Evolutionary conservation across 2,888 invertebrate species (phyloP).

Genomic region (Barypeithes pellucidus): DNA sequence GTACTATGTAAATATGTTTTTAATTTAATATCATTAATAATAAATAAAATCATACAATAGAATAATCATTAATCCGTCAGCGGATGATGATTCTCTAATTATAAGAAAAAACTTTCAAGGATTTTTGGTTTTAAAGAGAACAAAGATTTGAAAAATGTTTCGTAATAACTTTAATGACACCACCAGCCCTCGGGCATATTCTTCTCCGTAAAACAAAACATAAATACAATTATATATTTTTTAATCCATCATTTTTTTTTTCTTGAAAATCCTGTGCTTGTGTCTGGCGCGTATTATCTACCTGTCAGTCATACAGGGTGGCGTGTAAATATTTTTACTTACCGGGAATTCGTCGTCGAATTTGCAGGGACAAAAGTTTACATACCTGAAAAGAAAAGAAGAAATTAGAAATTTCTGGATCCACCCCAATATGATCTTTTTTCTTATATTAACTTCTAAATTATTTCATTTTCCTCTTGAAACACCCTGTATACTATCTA

Average conservation of each 20-base stretch:
- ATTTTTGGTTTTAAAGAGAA: slow-evolving; percentile 26
- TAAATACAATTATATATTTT: slow-evolving; percentile 45
- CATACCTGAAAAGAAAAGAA: slow-evolving; percentile 13
- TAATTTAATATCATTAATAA: slow-evolving; percentile 24
- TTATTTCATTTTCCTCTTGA: too few species aligned
- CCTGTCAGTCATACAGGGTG: slow-evolving; percentile 6
- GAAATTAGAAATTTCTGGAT: neutral
- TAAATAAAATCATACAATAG: slow-evolving; percentile 10
- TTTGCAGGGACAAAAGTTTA: neutral
- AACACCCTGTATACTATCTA: too few species aligned
- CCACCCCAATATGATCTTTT: too few species aligned
- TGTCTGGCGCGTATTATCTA: slow-evolving; percentile 10
- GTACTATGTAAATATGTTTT: slow-evolving; percentile 5
- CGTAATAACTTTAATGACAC: slow-evolving; percentile 47
- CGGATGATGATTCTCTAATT: slow-evolving; percentile 32
- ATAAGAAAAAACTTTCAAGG: slow-evolving; percentile 34
- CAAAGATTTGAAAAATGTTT: slow-evolving; percentile 28
- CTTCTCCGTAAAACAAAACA: slow-evolving; percentile 42
- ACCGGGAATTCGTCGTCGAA: neutral
- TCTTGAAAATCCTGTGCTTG: slow-evolving; percentile 16
- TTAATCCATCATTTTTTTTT: slow-evolving; percentile 40
- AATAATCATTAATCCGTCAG: slow-evolving; percentile 11
- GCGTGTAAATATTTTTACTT: neutral
- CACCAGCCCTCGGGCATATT: slow-evolving; percentile 41
- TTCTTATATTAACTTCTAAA: too few species aligned